Percentiles rank a stretch among this genome's conserved stretches.
Evolutionary conservation across 2,888 invertebrate species (phyloP).

Genomic region (Pediacus dermestoides): DNA sequence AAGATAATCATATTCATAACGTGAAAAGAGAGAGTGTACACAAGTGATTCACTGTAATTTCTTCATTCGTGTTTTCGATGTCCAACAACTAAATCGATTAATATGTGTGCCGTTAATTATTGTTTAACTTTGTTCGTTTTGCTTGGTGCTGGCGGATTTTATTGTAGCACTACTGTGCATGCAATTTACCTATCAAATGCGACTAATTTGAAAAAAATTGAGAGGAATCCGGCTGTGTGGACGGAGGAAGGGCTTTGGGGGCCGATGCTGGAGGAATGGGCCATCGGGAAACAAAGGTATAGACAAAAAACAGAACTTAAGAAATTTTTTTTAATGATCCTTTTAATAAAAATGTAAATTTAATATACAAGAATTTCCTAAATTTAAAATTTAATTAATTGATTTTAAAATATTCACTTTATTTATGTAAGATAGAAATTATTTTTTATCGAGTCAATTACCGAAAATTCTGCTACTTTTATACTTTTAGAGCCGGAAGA

Average conservation of each 20-base stretch:
- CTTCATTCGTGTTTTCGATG: slow-evolving; percentile 23
- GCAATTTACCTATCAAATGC: slow-evolving; percentile 26
- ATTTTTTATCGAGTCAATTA: no score
- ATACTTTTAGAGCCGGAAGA: slow-evolving; percentile 39
- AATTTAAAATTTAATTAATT: no score
- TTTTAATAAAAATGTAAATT: slow-evolving; percentile 1
- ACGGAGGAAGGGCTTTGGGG: slow-evolving; percentile 55
- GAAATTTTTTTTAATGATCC: slow-evolving; percentile 11
- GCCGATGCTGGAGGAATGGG: slow-evolving; percentile 63
- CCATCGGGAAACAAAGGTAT: slow-evolving; percentile 46
- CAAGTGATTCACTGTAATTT: no score
- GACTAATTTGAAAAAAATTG: slow-evolving; percentile 21
- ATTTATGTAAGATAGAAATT: no score
- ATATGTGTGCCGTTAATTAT: slow-evolving; percentile 28
- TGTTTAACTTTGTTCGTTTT: slow-evolving; percentile 12
- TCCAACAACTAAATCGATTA: slow-evolving; percentile 9
- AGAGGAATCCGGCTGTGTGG: slow-evolving; percentile 35
- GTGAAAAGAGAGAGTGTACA: no score
- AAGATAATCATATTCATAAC: no score
- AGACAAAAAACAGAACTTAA: no score
- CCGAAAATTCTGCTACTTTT: no score
- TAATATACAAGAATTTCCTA: no score
- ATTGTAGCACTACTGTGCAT: slow-evolving; percentile 18
- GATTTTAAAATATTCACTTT: no score
- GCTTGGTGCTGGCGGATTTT: no score